Conservation (phyloP, 2,797 vertebrate genomes). For the Siniperca undulata region DNA sequence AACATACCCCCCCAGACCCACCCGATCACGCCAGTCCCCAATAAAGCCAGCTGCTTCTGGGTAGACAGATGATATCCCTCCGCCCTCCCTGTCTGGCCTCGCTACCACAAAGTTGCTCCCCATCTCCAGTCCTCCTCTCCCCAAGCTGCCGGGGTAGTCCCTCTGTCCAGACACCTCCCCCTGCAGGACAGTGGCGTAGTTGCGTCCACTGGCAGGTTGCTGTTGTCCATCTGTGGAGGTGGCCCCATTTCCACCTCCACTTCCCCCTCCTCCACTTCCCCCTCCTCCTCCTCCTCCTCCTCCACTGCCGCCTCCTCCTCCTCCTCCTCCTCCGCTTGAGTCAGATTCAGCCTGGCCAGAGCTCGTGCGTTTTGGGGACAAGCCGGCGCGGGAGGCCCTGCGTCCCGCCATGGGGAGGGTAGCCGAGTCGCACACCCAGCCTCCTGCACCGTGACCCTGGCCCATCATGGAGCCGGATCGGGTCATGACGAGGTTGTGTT, state of each 20-base stretch:
- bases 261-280: constrained; percentile 37
- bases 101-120: constrained; percentile 85
- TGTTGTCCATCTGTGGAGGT: constrained; percentile 72
- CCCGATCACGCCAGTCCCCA: constrained; percentile 85
- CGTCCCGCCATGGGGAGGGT: constrained; percentile 88
- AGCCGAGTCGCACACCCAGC: constrained; percentile 87
- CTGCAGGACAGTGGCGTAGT: constrained; percentile 77
- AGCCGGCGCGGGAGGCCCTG: constrained; percentile 85
- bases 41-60: constrained; percentile 80
- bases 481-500: constrained; percentile 85
- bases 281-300: constrained; percentile 50
- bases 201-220: constrained; percentile 64
- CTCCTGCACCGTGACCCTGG: constrained; percentile 74
- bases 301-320: constrained; percentile 52
- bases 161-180: constrained; percentile 79
- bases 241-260: constrained; percentile 48
- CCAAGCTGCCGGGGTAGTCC: constrained; percentile 82
- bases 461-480: constrained; percentile 83
- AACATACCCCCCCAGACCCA: constrained; percentile 81
- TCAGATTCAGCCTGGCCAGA: constrained; percentile 82
- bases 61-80: constrained; percentile 81
- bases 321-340: constrained; percentile 51
- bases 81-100: constrained; percentile 80
- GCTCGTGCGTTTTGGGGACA: constrained; percentile 85
- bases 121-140: constrained; percentile 85